These are phyloP conservation scores for Pogonognathellus flavescens DNA, from an alignment of 1,140 invertebrate genomes.

Conservation along the genomic window DNA sequence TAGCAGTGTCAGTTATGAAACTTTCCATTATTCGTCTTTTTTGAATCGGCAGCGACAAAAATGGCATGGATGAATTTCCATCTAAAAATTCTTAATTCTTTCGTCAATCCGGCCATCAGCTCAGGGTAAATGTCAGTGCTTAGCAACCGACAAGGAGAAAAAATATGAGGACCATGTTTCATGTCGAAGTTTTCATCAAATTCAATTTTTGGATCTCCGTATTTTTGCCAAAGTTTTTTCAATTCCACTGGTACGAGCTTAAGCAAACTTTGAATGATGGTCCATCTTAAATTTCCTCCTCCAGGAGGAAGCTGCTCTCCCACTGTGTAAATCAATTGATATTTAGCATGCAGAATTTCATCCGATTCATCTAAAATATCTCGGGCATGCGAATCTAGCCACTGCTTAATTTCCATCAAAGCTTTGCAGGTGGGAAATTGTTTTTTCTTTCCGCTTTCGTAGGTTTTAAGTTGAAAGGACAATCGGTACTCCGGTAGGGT, in stretches of 20 bases:
- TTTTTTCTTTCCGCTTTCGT: too few relatives aligned
- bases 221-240: neutral
- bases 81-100: neutral
- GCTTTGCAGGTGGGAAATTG: neutral
- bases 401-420: conserved; percentile 6
- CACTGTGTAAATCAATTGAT: too few relatives aligned
- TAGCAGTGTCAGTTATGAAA: neutral
- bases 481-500: too few relatives aligned
- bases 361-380: too few relatives aligned
- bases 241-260: neutral
- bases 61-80: neutral
- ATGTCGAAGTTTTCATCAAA: neutral
- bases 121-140: neutral
- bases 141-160: neutral
- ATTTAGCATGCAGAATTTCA: too few relatives aligned
- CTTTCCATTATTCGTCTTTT: neutral
- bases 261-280: conserved; percentile 4
- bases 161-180: neutral
- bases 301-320: conserved; percentile 33
- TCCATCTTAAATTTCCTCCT: conserved; percentile 47
- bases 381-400: neutral
- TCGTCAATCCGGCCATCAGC: neutral
- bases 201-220: neutral
- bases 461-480: too few relatives aligned
- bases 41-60: neutral